Evolutionary conservation across 2,113 vertebrate species (phyloP), one percentile per base, ranked within the genome.

Genomic region (Oreochromis tanganicae): DNA sequence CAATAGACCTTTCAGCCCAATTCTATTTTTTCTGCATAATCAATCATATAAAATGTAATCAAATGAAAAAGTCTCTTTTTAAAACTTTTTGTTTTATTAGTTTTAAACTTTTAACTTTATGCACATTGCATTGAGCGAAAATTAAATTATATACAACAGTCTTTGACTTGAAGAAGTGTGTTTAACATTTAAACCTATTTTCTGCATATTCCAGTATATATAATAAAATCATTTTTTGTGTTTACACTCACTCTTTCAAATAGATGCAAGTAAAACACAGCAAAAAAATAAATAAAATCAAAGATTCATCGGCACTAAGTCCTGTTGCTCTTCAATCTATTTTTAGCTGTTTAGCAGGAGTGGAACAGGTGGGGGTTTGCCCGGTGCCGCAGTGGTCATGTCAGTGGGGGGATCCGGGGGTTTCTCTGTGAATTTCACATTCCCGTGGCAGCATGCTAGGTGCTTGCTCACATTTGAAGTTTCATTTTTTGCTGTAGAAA

Each of bases 41-140:
- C 59, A 34, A 6, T 63, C 16, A 63, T 34, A 34, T 34, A 63
- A 63, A 63, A 34, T 19, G 29, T 63, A 19, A 34, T 63, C 29
- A 63, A 63, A 63, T 4, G 16, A 63, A 63, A 61, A 63, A 34
- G 16, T 63, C 0, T 63, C 3, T 63, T 63, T 17, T 63, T 63
- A 63, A 63, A 63, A 34, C 59, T 19, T n/a, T n/a, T n/a, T 63
- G 59, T 63, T 63, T 27, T 27, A 4, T 27, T 27, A 4, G 27
- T 27, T 27, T 19, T 34, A 63, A 63, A 34, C 0, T 0, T 34
- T 63, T 63, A 63, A 63, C 59, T 63, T 63, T 4, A 63, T 63
- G 59, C 11, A 0, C 5, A 34, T 2, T 19, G 59, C 29, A 63
- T 63, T 63, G 0, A 19, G 16, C 0, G 0, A 63, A 63, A 63